Base-by-base conservation (phyloP, 2,888 invertebrate species). In the Cantharis flavilabris region DNA sequence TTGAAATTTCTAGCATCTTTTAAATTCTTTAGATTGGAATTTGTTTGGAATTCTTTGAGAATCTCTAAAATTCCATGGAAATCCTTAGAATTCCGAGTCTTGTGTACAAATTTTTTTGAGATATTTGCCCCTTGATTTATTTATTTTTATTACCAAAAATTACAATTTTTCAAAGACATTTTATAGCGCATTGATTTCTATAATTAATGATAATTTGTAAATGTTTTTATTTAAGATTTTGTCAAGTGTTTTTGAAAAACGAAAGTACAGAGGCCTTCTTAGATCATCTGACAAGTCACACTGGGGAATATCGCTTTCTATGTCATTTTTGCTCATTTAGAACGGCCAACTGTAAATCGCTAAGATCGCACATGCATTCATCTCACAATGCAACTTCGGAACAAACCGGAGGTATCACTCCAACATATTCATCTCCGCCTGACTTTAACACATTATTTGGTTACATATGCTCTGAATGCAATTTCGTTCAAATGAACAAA, bases 241-340 rank as follows among this genome's bases (percentile, higher is more conserved):
- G 90, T 80, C 81, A 84, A 3, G 62, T 80, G 11, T 73, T 76
- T 4, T 73, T 81, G 14, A 79, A 82, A 28, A 77, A 83, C 30
- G 83, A 83, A 64, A 71, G 63, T 4, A 72, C 82, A 11, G 86
- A 89, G 83, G 85, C 86, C 5, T 94, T 94, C 84, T 93, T 93
- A 83, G 94, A 95, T 85, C 96, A 96, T 84, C 89, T 95, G 63
- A 91, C 92, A 20, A 90, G 88, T 69, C 96, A 96, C 78, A 96
- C 96, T 0, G 96, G 96, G 0, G 96, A 96, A 87, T 94, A 92
- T 82, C 90, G 93, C 73, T 92, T 91, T 78, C 86, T 89, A 20
- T 96, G 96, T 86, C 90, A 90, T 0, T 87, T 89, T 69, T 96
- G 96, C 81, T 82, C 86, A 73, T 86, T 82, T 79, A 79, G 79